Base-by-base conservation (phyloP, 1,140 invertebrate species). In the Calliopsis andreniformis region DNA sequence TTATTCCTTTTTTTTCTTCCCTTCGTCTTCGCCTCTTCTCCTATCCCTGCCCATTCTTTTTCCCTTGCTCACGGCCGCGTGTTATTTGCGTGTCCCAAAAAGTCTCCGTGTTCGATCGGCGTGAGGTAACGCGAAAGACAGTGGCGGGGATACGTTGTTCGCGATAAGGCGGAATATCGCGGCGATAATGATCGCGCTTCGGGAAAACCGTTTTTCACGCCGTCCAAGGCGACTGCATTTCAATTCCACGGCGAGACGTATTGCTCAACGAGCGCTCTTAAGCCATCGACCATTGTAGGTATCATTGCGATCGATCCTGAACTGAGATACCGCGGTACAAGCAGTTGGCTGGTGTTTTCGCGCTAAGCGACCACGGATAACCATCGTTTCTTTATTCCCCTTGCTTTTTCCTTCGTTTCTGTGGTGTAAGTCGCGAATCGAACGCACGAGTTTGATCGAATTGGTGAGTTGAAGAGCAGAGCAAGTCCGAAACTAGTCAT, bases 1-100 rank as follows among this genome's bases (percentile, higher is more conserved):
- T 72, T 72, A 72, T 72, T 72, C 58, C 55, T 62, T 43, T 72
- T 64, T 47, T 53, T 32, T 18, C 39, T 59, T 59, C n/a, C 32
- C n/a, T 7, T 18, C 18, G n/a, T 53, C 64, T 28, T 23, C 35
- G 10, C 43, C 0, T 42, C 18, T 56, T 7, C 14, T 10, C 14
- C 5, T 25, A 0, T 39, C 8, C 12, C 16, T 18, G 3, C 7
- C 6, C 10, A 14, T 6, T 23, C 42, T 39, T 4, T 8, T 0
- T 14, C 7, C 3, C 30, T 16, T 1, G 3, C n/a, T 20, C 28
- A 23, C 18, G 39, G 43, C 49, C 59, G 58, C 66, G 55, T 49
- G 59, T 82, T 82, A 64, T 71, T 82, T 43, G 55, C 61, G 49
- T 43, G 68, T 82, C 64, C n/a, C n/a, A n/a, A n/a, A n/a, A n/a